Conservation (phyloP, 1,140 invertebrate genomes). For the Lanistes nyassanus region DNA sequence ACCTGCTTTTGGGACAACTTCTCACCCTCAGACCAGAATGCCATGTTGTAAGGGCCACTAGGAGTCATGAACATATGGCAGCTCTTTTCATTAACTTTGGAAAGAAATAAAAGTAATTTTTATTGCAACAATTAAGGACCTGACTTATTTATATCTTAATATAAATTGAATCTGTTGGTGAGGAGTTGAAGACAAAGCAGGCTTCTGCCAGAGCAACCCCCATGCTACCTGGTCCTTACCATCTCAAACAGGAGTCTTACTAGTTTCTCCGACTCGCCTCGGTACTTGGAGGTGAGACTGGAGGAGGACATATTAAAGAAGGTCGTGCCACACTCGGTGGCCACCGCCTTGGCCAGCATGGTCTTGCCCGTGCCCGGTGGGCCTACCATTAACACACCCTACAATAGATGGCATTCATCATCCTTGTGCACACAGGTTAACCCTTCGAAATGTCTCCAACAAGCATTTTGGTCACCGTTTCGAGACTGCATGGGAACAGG, state of each 20-base stretch:
- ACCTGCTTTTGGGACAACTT: background rate
- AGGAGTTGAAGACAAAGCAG: background rate
- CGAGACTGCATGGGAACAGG: too few species aligned
- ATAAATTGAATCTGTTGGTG: too few species aligned
- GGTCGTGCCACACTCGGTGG: slow-evolving; percentile 98
- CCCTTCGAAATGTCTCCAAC: too few species aligned
- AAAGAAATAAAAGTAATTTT: too few species aligned
- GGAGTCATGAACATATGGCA: too few species aligned
- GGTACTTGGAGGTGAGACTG: slow-evolving; percentile 96
- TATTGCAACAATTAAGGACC: too few species aligned
- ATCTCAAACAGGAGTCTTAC: slow-evolving; percentile 98
- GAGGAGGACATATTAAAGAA: slow-evolving; percentile 99
- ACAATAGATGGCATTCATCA: background rate
- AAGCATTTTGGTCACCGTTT: too few species aligned
- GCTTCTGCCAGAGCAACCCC: background rate
- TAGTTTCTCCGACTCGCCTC: slow-evolving; percentile 98
- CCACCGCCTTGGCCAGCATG: slow-evolving; percentile 98
- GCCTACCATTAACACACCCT: slow-evolving; percentile 95
- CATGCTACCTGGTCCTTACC: slow-evolving; percentile 71
- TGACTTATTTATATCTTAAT: too few species aligned
- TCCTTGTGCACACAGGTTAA: too few species aligned
- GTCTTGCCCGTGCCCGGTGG: slow-evolving; percentile 99
- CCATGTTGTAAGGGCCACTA: background rate
- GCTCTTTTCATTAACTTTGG: too few species aligned
- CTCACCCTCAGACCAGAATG: background rate